Evolutionary conservation across 1,140 invertebrate genomes (phyloP).

Genomic region (Platyura marginata): DNA sequence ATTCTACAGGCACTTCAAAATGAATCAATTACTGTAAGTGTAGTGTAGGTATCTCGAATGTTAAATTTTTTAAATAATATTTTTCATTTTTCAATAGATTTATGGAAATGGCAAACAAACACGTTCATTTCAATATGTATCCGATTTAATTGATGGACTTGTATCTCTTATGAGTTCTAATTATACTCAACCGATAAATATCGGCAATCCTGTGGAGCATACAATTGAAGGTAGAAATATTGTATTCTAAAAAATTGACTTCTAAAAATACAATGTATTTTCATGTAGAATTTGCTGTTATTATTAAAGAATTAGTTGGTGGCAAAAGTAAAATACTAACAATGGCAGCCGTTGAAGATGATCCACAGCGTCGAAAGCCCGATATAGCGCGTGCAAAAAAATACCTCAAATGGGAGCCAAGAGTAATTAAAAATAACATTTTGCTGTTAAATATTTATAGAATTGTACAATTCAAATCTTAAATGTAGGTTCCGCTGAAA

Average conservation of each 20-base stretch:
- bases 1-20: conserved; percentile 92
- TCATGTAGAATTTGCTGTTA: conserved; percentile 73
- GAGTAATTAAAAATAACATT: conserved; percentile 31
- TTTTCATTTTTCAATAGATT: conserved; percentile 31
- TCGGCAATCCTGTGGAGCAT: conserved; percentile 97
- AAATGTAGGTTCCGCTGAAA: conserved; percentile 48
- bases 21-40: conserved; percentile 77
- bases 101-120: conserved; percentile 95
- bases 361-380: conserved; percentile 84
- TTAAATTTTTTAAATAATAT: too few relatives aligned
- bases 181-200: conserved; percentile 83
- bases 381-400: conserved; percentile 80
- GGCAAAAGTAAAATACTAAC: conserved; percentile 70
- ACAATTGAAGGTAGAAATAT: conserved; percentile 61
- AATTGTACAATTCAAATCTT: too few relatives aligned
- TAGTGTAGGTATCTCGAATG: not conserved
- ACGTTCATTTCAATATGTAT: conserved; percentile 95
- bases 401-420: conserved; percentile 85
- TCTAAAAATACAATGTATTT: not conserved
- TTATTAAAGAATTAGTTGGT: conserved; percentile 76
- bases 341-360: conserved; percentile 75
- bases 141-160: conserved; percentile 90
- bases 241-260: not conserved
- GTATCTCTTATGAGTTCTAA: conserved; percentile 87
- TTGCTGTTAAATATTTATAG: not conserved